A percentile compares a stretch with the other conserved stretches of the same genome.
These are phyloP conservation scores for Macroglossus sobrinus DNA, from an alignment of 2,113 vertebrate genomes.

Conservation along the genomic window DNA sequence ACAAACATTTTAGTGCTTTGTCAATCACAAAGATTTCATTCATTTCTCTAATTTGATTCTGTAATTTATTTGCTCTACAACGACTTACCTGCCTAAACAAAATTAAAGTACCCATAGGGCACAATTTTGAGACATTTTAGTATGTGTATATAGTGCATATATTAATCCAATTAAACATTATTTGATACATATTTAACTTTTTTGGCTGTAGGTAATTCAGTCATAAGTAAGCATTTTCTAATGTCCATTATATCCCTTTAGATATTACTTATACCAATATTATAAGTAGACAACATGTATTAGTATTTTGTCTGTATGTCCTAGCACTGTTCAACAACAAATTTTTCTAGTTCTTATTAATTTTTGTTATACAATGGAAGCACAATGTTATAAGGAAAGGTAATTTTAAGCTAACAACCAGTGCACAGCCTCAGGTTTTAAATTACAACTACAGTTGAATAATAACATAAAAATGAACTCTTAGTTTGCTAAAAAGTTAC, in stretches of 20 bases:
- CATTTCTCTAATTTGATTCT: conserved; percentile 79
- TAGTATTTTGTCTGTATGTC: conserved; percentile 91
- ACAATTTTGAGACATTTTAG: conserved; percentile 85
- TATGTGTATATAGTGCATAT: conserved; percentile 91
- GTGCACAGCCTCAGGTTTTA: conserved; percentile 97
- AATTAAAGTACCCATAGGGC: conserved; percentile 81
- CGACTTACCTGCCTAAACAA: conserved; percentile 81
- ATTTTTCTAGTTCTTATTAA: conserved; percentile 86
- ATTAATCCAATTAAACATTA: conserved; percentile 90
- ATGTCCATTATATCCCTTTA: conserved; percentile 86
- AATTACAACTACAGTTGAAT: conserved; percentile 89
- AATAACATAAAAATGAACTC: conserved; percentile 81
- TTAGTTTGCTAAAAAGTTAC: conserved; percentile 84
- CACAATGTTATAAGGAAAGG: conserved; percentile 96
- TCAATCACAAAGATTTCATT: conserved; percentile 70
- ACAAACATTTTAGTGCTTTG: conserved; percentile 68
- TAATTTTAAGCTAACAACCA: conserved; percentile 92
- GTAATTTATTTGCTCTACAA: conserved; percentile 85
- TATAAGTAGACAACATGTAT: conserved; percentile 86
- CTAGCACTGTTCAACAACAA: conserved; percentile 87
- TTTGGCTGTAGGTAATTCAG: conserved; percentile 87
- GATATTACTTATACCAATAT: conserved; percentile 84
- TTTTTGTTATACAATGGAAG: conserved; percentile 93
- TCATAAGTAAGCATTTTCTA: conserved; percentile 86
- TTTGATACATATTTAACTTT: conserved; percentile 91